These are phyloP conservation scores for Drosophila dunni DNA, from an alignment of 1,140 invertebrate genomes.

Conservation along the genomic window DNA sequence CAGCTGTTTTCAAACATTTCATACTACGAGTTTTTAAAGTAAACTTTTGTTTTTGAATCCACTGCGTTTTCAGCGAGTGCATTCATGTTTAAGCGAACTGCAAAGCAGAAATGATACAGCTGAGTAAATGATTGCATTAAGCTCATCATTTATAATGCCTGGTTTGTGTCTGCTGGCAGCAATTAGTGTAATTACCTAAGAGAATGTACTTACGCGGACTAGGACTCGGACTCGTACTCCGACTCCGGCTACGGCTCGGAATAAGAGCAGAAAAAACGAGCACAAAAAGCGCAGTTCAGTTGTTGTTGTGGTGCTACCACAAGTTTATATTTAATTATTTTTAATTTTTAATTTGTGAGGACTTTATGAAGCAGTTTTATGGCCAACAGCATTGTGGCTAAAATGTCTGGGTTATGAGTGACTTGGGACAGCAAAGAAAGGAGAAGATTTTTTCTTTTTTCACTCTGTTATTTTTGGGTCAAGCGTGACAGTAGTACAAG, in stretches of 20 bases:
- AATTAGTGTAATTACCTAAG: conserved; percentile 75
- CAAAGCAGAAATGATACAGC: conserved; percentile 12
- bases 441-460: too few species aligned
- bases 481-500: conserved; percentile 35
- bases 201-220: conserved; percentile 31
- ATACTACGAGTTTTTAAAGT: too few species aligned
- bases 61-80: background rate
- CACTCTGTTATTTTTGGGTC: conserved; percentile 34
- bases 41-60: background rate
- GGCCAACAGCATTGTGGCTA: conserved; percentile 15
- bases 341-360: conserved; percentile 75
- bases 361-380: conserved; percentile 50
- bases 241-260: background rate
- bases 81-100: background rate
- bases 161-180: conserved; percentile 22
- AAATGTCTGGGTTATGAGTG: conserved; percentile 7
- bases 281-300: conserved; percentile 30
- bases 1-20: too few species aligned
- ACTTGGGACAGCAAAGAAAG: conserved; percentile 1
- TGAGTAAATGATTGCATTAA: conserved; percentile 72
- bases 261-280: background rate
- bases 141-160: conserved; percentile 34
- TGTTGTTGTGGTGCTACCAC: background rate
- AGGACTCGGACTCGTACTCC: too few species aligned
- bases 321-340: conserved; percentile 71